A percentile compares a stretch with the other conserved stretches of the same genome.
Evolutionary conservation across 2,888 invertebrate genomes (phyloP).

Genomic region (Parnassius smintheus): DNA sequence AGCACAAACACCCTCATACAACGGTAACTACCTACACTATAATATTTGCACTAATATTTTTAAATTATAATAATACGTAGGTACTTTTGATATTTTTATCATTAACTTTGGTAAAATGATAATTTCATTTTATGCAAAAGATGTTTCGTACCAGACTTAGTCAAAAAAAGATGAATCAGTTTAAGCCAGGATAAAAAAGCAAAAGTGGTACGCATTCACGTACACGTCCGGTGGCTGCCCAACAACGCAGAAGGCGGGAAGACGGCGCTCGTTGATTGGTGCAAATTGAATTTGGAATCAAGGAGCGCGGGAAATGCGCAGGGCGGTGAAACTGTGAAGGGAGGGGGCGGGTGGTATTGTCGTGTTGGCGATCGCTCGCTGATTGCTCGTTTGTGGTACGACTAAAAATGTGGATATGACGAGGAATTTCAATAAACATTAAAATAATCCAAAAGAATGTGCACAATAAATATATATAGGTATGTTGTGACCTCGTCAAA

Average conservation of each 20-base stretch:
- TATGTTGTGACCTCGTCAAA: no score
- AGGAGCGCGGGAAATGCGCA: slow-evolving; percentile 46
- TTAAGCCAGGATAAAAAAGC: slow-evolving; percentile 28
- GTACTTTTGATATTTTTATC: no score
- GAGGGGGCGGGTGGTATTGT: slow-evolving; percentile 59
- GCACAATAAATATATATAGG: no score
- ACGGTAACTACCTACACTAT: no score
- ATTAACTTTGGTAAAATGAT: no score
- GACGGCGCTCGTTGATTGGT: slow-evolving; percentile 79
- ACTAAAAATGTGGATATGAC: slow-evolving; percentile 47
- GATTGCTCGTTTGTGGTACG: slow-evolving; percentile 80
- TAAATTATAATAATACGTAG: no score
- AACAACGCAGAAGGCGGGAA: slow-evolving; percentile 73
- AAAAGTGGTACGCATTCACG: slow-evolving; percentile 38
- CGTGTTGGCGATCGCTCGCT: slow-evolving; percentile 80
- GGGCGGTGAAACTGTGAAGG: slow-evolving; percentile 33
- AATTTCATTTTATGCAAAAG: no score
- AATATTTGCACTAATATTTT: no score
- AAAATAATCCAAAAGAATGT: neutral
- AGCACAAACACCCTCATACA: no score
- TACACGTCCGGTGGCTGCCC: slow-evolving; percentile 62
- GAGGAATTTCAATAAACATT: neutral
- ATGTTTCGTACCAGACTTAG: no score
- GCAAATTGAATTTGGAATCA: slow-evolving; percentile 80
- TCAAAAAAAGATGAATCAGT: slow-evolving; percentile 30